Conservation (phyloP, 2,113 vertebrate genomes). For the Rhea americana region DNA sequence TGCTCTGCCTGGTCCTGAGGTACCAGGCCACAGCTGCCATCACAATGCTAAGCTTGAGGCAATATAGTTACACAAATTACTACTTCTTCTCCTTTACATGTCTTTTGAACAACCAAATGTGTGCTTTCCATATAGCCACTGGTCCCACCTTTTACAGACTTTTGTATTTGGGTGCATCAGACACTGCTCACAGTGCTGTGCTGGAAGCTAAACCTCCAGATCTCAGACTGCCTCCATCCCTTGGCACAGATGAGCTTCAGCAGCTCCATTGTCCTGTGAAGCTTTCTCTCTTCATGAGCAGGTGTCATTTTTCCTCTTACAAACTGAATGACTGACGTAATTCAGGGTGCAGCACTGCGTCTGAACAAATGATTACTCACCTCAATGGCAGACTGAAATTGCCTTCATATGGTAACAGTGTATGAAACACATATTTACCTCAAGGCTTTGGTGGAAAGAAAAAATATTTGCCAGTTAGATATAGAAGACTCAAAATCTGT, state of each 20-base stretch:
- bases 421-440: neutral
- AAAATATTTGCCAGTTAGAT: neutral
- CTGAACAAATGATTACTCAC: neutral
- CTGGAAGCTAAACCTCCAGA: neutral
- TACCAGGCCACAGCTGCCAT: slow-evolving; percentile 42
- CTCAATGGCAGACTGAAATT: neutral
- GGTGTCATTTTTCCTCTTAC: neutral
- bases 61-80: slow-evolving; percentile 11
- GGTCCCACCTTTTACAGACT: neutral
- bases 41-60: slow-evolving; percentile 19
- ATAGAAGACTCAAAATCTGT: neutral
- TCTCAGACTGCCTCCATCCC: neutral
- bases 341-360: neutral
- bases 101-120: neutral
- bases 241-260: neutral
- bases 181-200: neutral
- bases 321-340: neutral
- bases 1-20: neutral
- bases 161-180: neutral
- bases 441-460: neutral
- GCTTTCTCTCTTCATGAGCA: accelerated
- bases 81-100: neutral
- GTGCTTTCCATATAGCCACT: neutral
- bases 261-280: neutral
- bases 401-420: neutral